phyloP scores from a whole-genome alignment of 2,888 invertebrate species.

The Pimpla rufipes region DNA sequence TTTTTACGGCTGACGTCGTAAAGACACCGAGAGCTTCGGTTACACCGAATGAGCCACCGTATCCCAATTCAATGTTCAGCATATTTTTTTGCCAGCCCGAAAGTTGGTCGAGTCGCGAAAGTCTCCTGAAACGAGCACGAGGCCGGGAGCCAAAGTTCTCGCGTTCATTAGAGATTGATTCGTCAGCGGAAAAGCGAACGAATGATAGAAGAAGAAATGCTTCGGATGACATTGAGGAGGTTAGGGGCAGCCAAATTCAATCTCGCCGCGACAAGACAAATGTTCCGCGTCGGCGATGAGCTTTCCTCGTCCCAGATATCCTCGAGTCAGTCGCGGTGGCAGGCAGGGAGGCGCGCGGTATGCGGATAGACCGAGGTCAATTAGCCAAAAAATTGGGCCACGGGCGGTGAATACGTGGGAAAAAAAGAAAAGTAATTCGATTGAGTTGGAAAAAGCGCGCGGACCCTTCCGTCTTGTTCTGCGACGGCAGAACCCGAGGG shows the following conservation, averaged over 20 bases:
- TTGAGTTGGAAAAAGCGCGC: constrained; percentile 77
- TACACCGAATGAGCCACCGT: not conserved
- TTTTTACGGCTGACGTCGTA: constrained; percentile 1
- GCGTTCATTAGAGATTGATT: constrained; percentile 45
- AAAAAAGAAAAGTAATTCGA: constrained; percentile 82
- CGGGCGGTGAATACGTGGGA: constrained; percentile 77
- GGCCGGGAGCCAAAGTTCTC: not conserved
- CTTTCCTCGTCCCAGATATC: constrained; percentile 35
- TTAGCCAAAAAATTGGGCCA: constrained; percentile 82
- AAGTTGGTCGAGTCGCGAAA: not conserved
- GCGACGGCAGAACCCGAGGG: constrained; percentile 26
- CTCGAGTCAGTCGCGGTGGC: constrained; percentile 41
- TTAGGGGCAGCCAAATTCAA: constrained; percentile 72
- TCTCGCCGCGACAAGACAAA: constrained; percentile 79
- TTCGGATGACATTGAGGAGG: constrained; percentile 18
- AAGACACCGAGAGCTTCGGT: not conserved
- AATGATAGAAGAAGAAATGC: constrained; percentile 49
- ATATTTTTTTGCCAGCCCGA: not conserved
- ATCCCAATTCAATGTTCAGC: not conserved
- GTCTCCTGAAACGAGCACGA: not conserved
- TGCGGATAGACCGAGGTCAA: constrained; percentile 74
- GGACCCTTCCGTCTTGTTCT: constrained; percentile 47
- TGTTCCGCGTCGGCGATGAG: constrained; percentile 70
- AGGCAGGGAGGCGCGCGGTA: constrained; percentile 16
- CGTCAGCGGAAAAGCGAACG: constrained; percentile 50